These are phyloP conservation scores for Coracopsis vasa DNA, from an alignment of 2,113 vertebrate species.

Conservation along the genomic window DNA sequence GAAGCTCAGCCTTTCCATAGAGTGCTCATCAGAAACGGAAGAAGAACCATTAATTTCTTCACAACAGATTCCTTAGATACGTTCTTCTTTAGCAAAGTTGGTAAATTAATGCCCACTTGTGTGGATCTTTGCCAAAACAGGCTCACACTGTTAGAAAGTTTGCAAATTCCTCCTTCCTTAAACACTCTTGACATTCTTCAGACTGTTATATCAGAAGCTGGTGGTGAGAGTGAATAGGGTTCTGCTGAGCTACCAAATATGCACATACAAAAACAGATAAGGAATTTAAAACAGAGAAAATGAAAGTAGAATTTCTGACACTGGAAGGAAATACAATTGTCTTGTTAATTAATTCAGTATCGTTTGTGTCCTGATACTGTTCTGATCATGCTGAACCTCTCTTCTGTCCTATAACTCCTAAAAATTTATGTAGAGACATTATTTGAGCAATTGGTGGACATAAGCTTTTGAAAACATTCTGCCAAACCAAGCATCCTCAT, in stretches of 20 bases:
- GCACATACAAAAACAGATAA: background rate
- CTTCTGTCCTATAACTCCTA: background rate
- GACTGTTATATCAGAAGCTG: background rate
- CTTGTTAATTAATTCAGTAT: background rate
- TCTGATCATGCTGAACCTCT: background rate
- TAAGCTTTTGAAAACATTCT: background rate
- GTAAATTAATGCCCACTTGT: background rate
- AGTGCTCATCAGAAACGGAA: slow-evolving; percentile 40
- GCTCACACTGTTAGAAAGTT: background rate
- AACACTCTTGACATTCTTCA: background rate
- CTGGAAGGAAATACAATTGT: background rate
- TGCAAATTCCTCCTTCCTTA: background rate
- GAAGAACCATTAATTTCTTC: background rate
- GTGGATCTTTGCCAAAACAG: background rate
- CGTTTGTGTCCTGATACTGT: background rate
- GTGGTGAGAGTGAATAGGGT: background rate
- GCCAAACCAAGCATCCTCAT: background rate
- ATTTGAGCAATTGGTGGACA: background rate
- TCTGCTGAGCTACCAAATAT: background rate
- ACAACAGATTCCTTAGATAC: background rate
- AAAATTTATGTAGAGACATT: background rate
- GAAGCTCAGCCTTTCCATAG: slow-evolving; percentile 40
- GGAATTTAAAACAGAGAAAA: background rate
- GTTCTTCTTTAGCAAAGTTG: background rate
- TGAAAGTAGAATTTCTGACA: background rate